These are phyloP conservation scores for Rhingia rostrata DNA, from an alignment of 2,888 invertebrate species.

Conservation along the genomic window DNA sequence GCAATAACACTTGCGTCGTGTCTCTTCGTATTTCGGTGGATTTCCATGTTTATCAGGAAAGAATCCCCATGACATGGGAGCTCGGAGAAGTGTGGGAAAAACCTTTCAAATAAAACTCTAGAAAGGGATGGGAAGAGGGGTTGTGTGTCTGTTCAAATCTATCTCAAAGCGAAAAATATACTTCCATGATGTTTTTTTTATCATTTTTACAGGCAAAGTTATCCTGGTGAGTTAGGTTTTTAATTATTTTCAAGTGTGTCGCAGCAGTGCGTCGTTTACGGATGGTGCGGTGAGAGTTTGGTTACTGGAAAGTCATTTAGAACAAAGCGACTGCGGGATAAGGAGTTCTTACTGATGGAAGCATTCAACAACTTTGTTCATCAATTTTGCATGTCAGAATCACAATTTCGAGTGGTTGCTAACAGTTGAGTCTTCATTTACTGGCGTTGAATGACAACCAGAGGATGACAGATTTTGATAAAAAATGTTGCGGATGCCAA, in stretches of 20 bases:
- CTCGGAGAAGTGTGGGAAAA: conserved; percentile 1
- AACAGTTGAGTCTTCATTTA: too few relatives aligned
- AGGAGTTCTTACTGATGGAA: too few relatives aligned
- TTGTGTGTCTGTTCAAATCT: conserved; percentile 11
- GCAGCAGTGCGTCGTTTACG: neutral
- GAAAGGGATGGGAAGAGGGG: conserved; percentile 21
- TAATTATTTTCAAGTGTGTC: conserved; percentile 39
- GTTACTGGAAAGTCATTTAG: conserved; percentile 1
- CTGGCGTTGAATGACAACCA: too few relatives aligned
- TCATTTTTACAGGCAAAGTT: conserved; percentile 25
- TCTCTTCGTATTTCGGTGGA: conserved; percentile 15
- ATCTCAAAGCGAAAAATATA: conserved; percentile 33
- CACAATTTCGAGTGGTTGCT: too few relatives aligned
- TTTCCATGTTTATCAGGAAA: conserved; percentile 35
- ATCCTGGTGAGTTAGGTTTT: conserved; percentile 43
- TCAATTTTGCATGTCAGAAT: neutral
- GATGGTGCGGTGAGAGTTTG: too few relatives aligned
- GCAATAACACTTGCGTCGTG: conserved; percentile 35
- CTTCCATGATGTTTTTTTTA: conserved; percentile 11
- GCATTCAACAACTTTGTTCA: neutral
- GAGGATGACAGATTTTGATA: too few relatives aligned
- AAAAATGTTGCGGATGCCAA: too few relatives aligned
- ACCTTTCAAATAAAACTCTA: conserved; percentile 41
- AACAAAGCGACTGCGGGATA: neutral
- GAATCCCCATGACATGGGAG: conserved; percentile 27